Percentiles rank a stretch among this genome's conserved stretches.
Evolutionary conservation across 2,113 vertebrate species (phyloP).

Genomic region (Leptobrachium ailaonicum): DNA sequence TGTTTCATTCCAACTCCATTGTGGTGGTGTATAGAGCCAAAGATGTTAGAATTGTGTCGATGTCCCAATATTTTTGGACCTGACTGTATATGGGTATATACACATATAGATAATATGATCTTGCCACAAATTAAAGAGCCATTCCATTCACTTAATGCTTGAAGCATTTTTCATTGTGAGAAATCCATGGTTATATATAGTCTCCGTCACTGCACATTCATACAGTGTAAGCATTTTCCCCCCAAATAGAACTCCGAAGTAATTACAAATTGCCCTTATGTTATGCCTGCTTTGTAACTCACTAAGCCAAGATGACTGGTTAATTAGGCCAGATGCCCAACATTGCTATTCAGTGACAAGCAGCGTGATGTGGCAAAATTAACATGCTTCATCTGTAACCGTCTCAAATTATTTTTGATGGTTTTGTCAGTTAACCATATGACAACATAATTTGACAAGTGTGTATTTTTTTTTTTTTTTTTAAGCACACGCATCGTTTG

Average conservation of each 20-base stretch:
- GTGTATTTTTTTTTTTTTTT: conserved; percentile 22
- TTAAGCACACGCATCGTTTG: conserved; percentile 25
- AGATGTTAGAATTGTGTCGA: no score
- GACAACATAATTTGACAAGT: conserved; percentile 49
- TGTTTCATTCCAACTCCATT: no score
- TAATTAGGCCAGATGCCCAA: conserved; percentile 50
- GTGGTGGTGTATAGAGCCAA: no score
- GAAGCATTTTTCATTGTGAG: background rate
- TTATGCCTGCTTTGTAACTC: conserved; percentile 39
- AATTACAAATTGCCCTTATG: conserved; percentile 47
- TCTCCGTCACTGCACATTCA: conserved; percentile 6
- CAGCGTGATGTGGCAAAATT: conserved; percentile 42
- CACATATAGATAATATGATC: no score
- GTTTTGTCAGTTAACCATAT: conserved; percentile 49
- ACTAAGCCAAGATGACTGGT: conserved; percentile 43
- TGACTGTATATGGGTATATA: no score
- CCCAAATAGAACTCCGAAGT: conserved; percentile 25
- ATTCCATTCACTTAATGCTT: no score
- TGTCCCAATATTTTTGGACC: no score
- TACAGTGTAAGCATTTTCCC: conserved; percentile 12
- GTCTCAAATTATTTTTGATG: conserved; percentile 48
- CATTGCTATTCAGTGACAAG: conserved; percentile 42
- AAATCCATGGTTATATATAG: background rate
- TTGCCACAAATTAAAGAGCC: no score
- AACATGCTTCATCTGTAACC: conserved; percentile 48